Evolutionary conservation across 1,140 invertebrate genomes (phyloP), one percentile per base, ranked within the genome.

Genomic region (Reticulitermes speratus): DNA sequence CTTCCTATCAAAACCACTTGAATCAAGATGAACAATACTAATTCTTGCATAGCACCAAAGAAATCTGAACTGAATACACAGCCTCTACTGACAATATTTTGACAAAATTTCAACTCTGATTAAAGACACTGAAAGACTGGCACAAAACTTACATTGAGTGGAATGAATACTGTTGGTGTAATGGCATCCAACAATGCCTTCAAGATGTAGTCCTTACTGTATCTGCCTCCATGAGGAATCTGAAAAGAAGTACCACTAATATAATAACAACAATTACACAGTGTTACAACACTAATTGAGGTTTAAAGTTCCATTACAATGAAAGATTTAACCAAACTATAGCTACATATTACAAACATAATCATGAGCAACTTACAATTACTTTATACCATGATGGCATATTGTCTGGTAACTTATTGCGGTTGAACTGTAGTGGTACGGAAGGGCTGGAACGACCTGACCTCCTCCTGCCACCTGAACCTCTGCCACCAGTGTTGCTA

Each of bases 171-270:
- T 38, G 93, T 92, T 7, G 95, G 95, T 44, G 93, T 91, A 55
- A 96, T 90, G 55, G 92, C 92, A 8, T 92, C 93, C 30, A 94
- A 88, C 2, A 96, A 88, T 38, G 92, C 92, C 85, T 92, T 93
- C 82, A 96, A 87, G 2, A 96, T 85, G 85, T 93, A 93, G 48
- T 94, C 93, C 89, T 95, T 96, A 2, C 94, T 93, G 90, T 96
- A 96, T 89, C 95, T 95, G 16, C 94, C 92, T 59, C 95, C 95
- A 91, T 93, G 94, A 38, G 95, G 94, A 88, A 96, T 93, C 94
- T 95, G 82, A 14, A 90, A 91, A 93, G 95, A 69, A 38, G 55
- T 25, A 85, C 21, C 11, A 16, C 21, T 7, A 84, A 84, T 32
- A 84, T 38, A 84, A 14, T 30, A 81, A 82, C 25, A 14, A 82